These are phyloP conservation scores for Phylloscopus collybita DNA, from an alignment of 2,797 vertebrate genomes.

Conservation along the genomic window DNA sequence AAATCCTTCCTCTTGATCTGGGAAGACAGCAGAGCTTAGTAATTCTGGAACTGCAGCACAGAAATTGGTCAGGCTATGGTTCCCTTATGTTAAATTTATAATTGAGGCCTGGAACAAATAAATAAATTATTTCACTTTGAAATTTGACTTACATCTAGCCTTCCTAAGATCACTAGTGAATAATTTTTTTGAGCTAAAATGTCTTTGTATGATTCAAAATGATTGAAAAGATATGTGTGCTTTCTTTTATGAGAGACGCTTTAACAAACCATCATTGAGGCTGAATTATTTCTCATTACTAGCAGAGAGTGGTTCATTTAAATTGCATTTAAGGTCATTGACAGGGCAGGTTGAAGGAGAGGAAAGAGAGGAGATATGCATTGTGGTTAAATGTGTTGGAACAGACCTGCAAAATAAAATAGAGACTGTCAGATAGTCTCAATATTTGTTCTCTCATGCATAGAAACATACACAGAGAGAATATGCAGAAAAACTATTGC, in stretches of 20 bases:
- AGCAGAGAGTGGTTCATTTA: slow-evolving; percentile 22
- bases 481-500: slow-evolving; percentile 23
- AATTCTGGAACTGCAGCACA: not conserved
- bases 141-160: not conserved
- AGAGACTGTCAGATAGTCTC: slow-evolving; percentile 27
- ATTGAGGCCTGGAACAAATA: not conserved
- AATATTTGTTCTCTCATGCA: slow-evolving; percentile 48
- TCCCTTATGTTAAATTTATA: not conserved
- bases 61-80: not conserved
- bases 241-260: not conserved
- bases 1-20: not conserved
- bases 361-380: not conserved
- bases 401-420: slow-evolving; percentile 48
- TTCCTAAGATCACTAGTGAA: not conserved
- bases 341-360: slow-evolving; percentile 26
- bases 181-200: not conserved
- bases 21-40: not conserved
- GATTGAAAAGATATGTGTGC: not conserved
- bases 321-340: slow-evolving; percentile 47
- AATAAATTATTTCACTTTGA: not conserved
- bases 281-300: slow-evolving; percentile 45
- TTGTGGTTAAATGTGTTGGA: slow-evolving; percentile 62
- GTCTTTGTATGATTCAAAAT: not conserved
- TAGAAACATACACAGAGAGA: slow-evolving; percentile 17
- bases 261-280: not conserved